Percentiles rank a stretch among this genome's conserved stretches.
Conservation (phyloP, 2,113 vertebrate genomes). For the Nannobrachium achirus region DNA sequence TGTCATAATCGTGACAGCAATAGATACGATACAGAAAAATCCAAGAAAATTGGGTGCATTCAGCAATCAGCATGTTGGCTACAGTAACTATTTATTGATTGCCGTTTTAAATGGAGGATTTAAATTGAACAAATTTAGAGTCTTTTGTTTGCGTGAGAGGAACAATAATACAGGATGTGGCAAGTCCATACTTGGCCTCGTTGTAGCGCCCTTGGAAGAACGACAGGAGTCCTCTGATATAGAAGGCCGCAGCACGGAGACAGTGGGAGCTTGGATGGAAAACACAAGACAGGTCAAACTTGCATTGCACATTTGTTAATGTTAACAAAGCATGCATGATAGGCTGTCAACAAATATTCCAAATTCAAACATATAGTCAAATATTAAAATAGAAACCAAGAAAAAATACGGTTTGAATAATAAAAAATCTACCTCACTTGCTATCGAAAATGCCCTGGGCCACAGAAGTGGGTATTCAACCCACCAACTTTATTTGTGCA, state of each 20-base stretch:
- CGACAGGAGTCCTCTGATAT: constrained; percentile 96
- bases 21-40: background rate
- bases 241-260: constrained; percentile 95
- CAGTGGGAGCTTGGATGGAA: constrained; percentile 89
- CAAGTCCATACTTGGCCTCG: constrained; percentile 91
- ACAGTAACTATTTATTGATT: too few species aligned
- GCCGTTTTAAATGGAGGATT: too few species aligned
- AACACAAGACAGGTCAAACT: constrained; percentile 1
- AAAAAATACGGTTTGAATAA: background rate
- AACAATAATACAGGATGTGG: background rate
- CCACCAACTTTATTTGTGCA: too few species aligned
- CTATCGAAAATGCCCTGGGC: too few species aligned
- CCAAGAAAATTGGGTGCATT: too few species aligned
- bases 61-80: too few species aligned
- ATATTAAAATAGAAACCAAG: background rate
- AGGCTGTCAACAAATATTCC: too few species aligned
- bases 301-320: background rate
- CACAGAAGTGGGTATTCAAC: too few species aligned
- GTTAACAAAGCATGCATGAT: background rate
- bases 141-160: background rate
- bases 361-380: too few species aligned
- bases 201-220: constrained; percentile 99
- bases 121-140: too few species aligned
- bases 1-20: too few species aligned
- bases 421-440: too few species aligned